Conservation (phyloP, 2,888 invertebrate genomes). For the Euclidia mi region DNA sequence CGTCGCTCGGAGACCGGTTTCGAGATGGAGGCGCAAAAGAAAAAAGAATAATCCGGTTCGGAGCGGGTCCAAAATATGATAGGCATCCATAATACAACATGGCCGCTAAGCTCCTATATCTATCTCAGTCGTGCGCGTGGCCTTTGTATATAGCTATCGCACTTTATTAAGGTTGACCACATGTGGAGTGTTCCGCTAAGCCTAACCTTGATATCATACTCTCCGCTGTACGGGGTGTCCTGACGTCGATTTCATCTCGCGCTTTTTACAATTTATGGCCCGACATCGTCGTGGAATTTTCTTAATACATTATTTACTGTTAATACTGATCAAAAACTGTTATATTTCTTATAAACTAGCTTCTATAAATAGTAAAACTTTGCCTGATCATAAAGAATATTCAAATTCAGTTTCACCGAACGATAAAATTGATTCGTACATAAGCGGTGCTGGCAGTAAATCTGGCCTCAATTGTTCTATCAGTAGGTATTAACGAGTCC, state of each 20-base stretch:
- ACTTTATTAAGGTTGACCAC: slow-evolving; percentile 89
- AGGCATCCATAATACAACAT: slow-evolving; percentile 90
- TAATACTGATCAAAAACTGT: slow-evolving; percentile 7
- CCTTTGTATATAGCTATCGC: slow-evolving; percentile 75
- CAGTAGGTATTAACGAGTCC: background rate
- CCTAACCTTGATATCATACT: slow-evolving; percentile 90
- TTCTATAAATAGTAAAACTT: too few species aligned
- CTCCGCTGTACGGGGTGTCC: slow-evolving; percentile 81
- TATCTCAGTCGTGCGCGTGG: slow-evolving; percentile 72
- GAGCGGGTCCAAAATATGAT: slow-evolving; percentile 90
- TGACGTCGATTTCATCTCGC: slow-evolving; percentile 53
- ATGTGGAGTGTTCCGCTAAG: slow-evolving; percentile 90
- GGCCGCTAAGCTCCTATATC: slow-evolving; percentile 87
- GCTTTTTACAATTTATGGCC: slow-evolving; percentile 48
- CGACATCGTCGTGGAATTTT: slow-evolving; percentile 19
- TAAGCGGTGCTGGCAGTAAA: too few species aligned
- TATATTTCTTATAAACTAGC: background rate
- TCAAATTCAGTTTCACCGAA: too few species aligned
- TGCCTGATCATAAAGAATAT: too few species aligned
- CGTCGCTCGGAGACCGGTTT: slow-evolving; percentile 87
- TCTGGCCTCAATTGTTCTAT: background rate
- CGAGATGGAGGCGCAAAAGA: slow-evolving; percentile 86
- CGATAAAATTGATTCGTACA: too few species aligned
- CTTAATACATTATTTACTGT: slow-evolving; percentile 17
- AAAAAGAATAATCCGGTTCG: slow-evolving; percentile 88